phyloP scores from a whole-genome alignment of 2,888 invertebrate species.

The Melanargia galathea region DNA sequence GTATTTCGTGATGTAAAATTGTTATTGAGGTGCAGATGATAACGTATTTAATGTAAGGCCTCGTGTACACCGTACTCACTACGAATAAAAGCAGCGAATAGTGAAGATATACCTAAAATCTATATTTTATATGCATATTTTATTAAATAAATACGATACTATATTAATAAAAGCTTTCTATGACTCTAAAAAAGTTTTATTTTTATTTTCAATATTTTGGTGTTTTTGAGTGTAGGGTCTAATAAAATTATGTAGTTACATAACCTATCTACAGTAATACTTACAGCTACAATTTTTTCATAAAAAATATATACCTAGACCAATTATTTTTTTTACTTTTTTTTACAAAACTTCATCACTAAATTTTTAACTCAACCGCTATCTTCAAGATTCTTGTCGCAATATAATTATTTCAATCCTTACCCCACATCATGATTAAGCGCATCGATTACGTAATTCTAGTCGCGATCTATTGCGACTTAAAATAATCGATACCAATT shows the following conservation, averaged over 20 bases:
- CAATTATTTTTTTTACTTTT: background rate
- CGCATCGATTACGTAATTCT: conserved; percentile 38
- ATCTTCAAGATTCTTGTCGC: background rate
- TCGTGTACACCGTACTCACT: background rate
- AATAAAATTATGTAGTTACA: too few species aligned
- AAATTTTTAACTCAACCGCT: background rate
- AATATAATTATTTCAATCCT: conserved; percentile 9
- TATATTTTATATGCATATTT: too few species aligned
- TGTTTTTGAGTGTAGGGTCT: too few species aligned
- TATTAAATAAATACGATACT: too few species aligned
- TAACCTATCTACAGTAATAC: too few species aligned
- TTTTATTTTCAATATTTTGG: too few species aligned
- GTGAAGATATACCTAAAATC: too few species aligned
- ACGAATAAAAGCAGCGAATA: background rate
- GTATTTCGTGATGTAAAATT: conserved; percentile 37
- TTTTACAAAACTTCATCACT: background rate
- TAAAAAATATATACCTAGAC: background rate
- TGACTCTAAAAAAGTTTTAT: too few species aligned
- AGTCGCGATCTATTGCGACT: conserved; percentile 35
- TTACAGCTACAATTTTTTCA: too few species aligned
- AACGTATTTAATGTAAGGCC: conserved; percentile 33
- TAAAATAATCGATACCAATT: conserved; percentile 45
- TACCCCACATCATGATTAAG: conserved; percentile 12
- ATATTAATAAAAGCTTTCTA: too few species aligned
- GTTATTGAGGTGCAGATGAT: conserved; percentile 36